These are phyloP conservation scores for Anarhynchus alexandrinus DNA, from an alignment of 2,113 vertebrate genomes.

Conservation along the genomic window DNA sequence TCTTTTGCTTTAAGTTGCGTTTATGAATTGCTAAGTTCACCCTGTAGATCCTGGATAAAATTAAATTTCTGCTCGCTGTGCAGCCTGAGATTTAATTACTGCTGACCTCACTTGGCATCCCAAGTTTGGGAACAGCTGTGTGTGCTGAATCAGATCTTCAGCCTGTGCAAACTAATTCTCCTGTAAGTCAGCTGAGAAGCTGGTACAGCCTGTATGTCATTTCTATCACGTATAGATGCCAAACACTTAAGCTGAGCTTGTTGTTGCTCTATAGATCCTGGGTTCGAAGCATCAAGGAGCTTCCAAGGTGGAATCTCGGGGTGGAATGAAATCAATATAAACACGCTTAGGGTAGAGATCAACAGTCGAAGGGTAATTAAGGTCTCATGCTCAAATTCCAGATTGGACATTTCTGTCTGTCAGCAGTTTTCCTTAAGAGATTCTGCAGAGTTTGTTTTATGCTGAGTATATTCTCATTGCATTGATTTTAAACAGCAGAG, in stretches of 20 bases:
- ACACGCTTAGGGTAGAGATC: background rate
- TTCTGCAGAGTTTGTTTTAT: background rate
- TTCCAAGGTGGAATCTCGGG: background rate
- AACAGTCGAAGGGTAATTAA: background rate
- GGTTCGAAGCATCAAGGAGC: background rate
- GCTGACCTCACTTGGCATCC: conserved; percentile 28
- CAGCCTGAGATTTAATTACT: background rate
- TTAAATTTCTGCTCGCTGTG: background rate
- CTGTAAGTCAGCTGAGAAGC: background rate
- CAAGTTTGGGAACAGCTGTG: conserved; percentile 17
- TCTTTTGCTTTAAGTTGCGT: background rate
- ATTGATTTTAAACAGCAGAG: background rate
- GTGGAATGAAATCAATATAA: background rate
- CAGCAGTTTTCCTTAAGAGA: background rate
- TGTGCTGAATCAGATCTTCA: conserved; percentile 21
- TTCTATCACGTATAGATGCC: background rate
- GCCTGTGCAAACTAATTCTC: background rate
- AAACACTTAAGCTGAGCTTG: background rate
- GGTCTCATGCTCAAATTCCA: background rate
- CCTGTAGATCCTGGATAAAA: background rate
- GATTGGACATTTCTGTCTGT: background rate
- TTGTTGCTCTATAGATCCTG: background rate
- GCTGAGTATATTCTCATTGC: background rate
- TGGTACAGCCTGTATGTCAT: background rate
- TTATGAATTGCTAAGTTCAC: background rate